Evolutionary conservation across 2,888 invertebrate genomes (phyloP).

Genomic region (Rhagonycha lutea): DNA sequence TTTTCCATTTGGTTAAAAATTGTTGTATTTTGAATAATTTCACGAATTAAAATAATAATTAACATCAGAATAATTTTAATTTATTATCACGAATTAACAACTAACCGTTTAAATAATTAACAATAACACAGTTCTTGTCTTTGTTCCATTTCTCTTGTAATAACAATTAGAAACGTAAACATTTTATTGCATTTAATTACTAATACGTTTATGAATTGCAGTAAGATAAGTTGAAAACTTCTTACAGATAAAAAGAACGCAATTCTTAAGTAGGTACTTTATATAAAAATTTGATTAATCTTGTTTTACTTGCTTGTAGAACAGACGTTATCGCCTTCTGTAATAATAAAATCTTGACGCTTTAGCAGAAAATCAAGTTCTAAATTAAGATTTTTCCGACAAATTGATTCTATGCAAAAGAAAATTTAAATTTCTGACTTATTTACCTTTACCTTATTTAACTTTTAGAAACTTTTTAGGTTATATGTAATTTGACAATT

Average conservation of each 20-base stretch:
- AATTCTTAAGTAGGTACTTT: neutral
- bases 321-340: conserved; percentile 2
- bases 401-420: neutral
- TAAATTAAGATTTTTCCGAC: neutral
- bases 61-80: too few species aligned
- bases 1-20: too few species aligned
- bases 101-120: too few species aligned
- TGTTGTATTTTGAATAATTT: too few species aligned
- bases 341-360: neutral
- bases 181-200: neutral
- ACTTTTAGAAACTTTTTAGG: too few species aligned
- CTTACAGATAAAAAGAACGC: neutral
- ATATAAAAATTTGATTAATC: conserved; percentile 2
- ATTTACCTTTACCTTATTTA: too few species aligned
- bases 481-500: too few species aligned
- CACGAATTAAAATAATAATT: too few species aligned
- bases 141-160: too few species aligned
- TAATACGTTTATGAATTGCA: neutral
- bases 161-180: too few species aligned
- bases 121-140: too few species aligned
- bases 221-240: neutral
- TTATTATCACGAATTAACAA: too few species aligned
- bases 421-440: neutral
- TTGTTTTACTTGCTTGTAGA: conserved; percentile 3
- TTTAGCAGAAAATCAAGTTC: neutral